phyloP scores from a whole-genome alignment of 35 echinoderm and acorn worm genomes.

The Stichopus chloronotus region DNA sequence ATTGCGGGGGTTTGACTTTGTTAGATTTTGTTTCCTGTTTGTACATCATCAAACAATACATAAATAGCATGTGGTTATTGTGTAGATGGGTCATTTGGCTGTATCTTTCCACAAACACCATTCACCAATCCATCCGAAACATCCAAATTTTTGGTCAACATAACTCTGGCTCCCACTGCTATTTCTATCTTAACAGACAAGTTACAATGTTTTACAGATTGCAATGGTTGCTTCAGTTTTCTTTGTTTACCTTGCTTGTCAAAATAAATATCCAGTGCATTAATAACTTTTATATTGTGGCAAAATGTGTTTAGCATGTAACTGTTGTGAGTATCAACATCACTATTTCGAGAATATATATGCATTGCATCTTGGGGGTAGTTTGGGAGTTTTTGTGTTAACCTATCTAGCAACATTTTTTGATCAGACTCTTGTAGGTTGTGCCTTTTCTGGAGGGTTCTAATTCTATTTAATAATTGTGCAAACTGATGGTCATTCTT shows the following conservation, averaged over 20 bases:
- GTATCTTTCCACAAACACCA: slow-evolving; percentile 57
- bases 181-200: neutral
- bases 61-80: neutral
- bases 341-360: slow-evolving; percentile 8
- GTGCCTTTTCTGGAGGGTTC: neutral
- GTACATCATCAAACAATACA: neutral
- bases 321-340: slow-evolving; percentile 28
- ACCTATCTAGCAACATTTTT: neutral
- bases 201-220: neutral
- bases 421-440: neutral
- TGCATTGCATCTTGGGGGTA: neutral
- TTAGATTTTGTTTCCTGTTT: neutral
- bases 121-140: slow-evolving; percentile 83
- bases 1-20: neutral
- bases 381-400: neutral
- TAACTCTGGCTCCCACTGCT: slow-evolving; percentile 58
- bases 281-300: neutral
- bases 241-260: slow-evolving; percentile 31
- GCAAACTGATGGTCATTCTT: slow-evolving; percentile 47
- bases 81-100: neutral
- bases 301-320: slow-evolving; percentile 27
- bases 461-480: slow-evolving; percentile 15
- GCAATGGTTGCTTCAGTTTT: neutral
- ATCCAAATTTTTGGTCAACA: slow-evolving; percentile 70
- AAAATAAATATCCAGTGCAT: slow-evolving; percentile 36